These are phyloP conservation scores for Andricus curvator DNA, from an alignment of 2,888 invertebrate genomes.

Conservation along the genomic window DNA sequence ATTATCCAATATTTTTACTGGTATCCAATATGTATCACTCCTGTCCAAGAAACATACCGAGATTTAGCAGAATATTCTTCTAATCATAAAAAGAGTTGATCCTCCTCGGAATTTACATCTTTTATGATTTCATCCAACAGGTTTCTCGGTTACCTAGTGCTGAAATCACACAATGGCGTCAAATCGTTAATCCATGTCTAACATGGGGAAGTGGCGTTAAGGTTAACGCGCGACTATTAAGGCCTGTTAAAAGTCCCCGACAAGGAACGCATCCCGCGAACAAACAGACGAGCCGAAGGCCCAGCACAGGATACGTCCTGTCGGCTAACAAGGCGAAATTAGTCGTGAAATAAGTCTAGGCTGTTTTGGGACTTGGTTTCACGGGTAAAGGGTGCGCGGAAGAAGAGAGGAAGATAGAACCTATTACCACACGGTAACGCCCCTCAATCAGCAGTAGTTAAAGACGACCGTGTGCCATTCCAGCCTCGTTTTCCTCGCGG, in stretches of 20 bases:
- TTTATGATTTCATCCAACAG: slow-evolving; percentile 39
- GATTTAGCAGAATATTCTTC: neutral
- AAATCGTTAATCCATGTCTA: slow-evolving; percentile 37
- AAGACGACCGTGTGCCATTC: slow-evolving; percentile 43
- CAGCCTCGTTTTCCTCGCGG: slow-evolving; percentile 27
- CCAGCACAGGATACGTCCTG: slow-evolving; percentile 51
- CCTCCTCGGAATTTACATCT: slow-evolving; percentile 26
- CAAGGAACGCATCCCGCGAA: neutral
- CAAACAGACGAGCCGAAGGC: slow-evolving; percentile 17
- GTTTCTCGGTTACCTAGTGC: slow-evolving; percentile 26
- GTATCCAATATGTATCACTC: too few species aligned
- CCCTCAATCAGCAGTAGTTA: slow-evolving; percentile 53
- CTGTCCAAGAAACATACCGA: too few species aligned
- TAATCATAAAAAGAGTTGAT: neutral
- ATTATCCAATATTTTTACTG: too few species aligned
- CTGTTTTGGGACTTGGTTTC: slow-evolving; percentile 26
- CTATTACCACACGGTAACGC: slow-evolving; percentile 52
- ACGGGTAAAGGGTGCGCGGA: slow-evolving; percentile 3
- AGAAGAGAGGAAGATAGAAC: slow-evolving; percentile 46
- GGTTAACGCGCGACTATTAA: slow-evolving; percentile 59
- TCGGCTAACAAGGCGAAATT: slow-evolving; percentile 71
- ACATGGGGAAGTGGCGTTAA: slow-evolving; percentile 50
- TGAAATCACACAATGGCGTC: slow-evolving; percentile 39
- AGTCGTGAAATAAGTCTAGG: slow-evolving; percentile 63
- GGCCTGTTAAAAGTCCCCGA: slow-evolving; percentile 52